Conservation (phyloP, 2,113 vertebrate genomes). For the Indicator maculatus region DNA sequence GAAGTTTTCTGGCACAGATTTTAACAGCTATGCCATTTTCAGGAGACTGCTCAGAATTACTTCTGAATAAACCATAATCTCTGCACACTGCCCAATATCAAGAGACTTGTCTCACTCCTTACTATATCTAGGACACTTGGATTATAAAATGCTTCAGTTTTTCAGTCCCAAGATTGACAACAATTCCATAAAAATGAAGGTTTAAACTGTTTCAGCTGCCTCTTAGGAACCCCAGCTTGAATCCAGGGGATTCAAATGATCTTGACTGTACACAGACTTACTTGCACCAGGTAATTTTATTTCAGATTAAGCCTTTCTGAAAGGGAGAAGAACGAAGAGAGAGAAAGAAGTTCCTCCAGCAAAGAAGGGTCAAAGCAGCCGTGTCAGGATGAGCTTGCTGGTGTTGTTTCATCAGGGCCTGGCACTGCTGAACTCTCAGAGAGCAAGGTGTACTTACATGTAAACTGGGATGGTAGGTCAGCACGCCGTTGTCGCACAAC, state of each 20-base stretch:
- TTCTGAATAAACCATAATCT: not conserved
- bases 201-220: not conserved
- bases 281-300: not conserved
- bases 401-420: rapidly evolving
- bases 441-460: conserved; percentile 80
- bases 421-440: rapidly evolving
- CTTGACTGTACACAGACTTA: not conserved
- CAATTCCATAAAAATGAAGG: not conserved
- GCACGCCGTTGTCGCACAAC: conserved; percentile 91
- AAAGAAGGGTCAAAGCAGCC: not conserved
- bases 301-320: not conserved
- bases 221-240: not conserved
- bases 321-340: not conserved
- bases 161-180: not conserved
- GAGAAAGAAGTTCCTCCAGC: not conserved
- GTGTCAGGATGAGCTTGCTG: rapidly evolving
- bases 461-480: conserved; percentile 96
- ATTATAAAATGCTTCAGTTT: not conserved
- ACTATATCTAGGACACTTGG: not conserved
- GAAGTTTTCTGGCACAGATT: not conserved
- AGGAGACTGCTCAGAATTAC: not conserved
- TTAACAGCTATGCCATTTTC: not conserved
- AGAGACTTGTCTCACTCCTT: not conserved
- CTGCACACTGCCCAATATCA: not conserved
- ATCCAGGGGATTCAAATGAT: not conserved